Base-by-base conservation (phyloP, 2,797 vertebrate species). In the Thunnus albacares region DNA sequence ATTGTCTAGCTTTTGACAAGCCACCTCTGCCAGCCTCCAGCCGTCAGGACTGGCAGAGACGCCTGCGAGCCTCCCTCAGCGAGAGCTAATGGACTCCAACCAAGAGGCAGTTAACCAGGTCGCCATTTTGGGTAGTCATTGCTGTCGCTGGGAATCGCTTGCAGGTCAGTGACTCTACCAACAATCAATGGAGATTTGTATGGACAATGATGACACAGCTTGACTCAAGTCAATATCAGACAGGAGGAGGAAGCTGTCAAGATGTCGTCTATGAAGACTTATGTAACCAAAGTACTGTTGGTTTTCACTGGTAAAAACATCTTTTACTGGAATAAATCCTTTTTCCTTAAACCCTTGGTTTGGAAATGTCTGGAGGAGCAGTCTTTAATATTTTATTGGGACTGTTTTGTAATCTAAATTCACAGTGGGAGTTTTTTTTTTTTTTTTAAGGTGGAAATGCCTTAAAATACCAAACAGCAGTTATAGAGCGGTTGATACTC, bases 1-100 rank as follows among this genome's bases (percentile, higher is more conserved):
- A 79, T 84, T 87, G 88, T 89, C 71, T 77, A 79, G 79, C 66
- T 38, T 86, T 84, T 82, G 90, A 89, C 82, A 85, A 81, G 84
- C 70, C 74, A 80, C 81, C 85, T 85, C 84, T 83, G 82, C 73
- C 80, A 87, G 84, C 62, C 79, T 87, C 72, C 73, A 67, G 77
- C 68, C 81, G 75, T 22, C 77, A 76, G 71, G 81, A 81, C 79
- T 74, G 85, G 83, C 77, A 79, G 69, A 61, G 74, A 35, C 14
- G 56, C 74, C 80, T 35, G 51, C 33, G 24, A 85, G 74, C 55
- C 67, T 75, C 76, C 81, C 79, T 80, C 79, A 71, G 67, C 15
- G 67, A 84, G 60, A 71, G 74, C 75, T 81, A 89, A 88, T 76
- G 49, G 80, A 83, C 70, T 91, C 72, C 74, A 18, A 82, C 64